phyloP scores from a whole-genome alignment of 2,113 vertebrate species.

The Verasper variegatus region DNA sequence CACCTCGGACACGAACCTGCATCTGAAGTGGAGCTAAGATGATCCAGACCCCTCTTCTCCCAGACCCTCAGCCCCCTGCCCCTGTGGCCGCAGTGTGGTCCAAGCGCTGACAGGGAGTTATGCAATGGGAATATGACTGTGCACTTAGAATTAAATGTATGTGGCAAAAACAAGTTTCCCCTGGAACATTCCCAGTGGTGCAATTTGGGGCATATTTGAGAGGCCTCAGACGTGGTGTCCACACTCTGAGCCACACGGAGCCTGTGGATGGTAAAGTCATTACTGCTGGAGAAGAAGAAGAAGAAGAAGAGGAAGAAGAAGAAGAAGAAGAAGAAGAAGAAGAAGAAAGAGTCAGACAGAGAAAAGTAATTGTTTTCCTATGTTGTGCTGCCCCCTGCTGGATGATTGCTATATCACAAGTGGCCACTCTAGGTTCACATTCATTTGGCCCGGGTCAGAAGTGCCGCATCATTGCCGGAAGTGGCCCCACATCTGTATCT shows the following conservation, averaged over 20 bases:
- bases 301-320: no score
- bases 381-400: conserved; percentile 60
- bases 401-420: not conserved
- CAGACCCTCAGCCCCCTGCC: not conserved
- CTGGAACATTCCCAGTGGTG: conserved; percentile 32
- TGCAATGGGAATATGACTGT: conserved; percentile 26
- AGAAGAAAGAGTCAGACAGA: fast-evolving
- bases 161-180: conserved; percentile 34
- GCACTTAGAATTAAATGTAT: conserved; percentile 33
- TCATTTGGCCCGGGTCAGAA: no score
- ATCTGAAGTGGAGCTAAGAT: no score
- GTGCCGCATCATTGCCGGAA: no score
- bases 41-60: no score
- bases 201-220: conserved; percentile 31
- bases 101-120: conserved; percentile 8
- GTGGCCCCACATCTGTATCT: no score
- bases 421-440: no score
- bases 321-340: not conserved
- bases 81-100: not conserved
- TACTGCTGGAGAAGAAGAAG: not conserved
- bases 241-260: not conserved
- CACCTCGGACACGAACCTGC: no score
- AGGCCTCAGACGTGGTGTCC: conserved; percentile 25
- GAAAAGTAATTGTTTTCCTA: not conserved
- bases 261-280: conserved; percentile 34